Base-by-base conservation (phyloP, 2,113 vertebrate species). In the Taxidea taxus region DNA sequence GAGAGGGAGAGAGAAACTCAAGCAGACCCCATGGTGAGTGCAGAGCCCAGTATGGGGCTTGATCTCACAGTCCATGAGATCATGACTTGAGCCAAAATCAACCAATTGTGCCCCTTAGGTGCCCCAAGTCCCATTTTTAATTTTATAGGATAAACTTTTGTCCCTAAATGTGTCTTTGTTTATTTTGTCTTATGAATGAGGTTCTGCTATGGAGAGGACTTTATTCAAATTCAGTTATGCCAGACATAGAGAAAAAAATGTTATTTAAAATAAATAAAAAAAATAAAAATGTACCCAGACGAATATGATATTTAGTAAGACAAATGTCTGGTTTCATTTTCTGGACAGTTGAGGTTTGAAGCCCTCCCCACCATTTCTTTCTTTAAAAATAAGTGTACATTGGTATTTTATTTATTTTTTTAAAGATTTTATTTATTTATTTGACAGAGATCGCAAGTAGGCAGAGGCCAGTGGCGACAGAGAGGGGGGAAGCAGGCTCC, bases 321-420 rank as follows among this genome's bases (percentile, higher is more conserved):
- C 64, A 87, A 86, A 6, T 60, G 56, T 83, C 75, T 51, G 16
- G 54, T 97, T 94, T 87, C 49, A 18, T 90, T 94, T 87, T 85
- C 49, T 62, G 15, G 39, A 42, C 21, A 54, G 3, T 23, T 64
- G n/a, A 72, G 18, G 12, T 90, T 81, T 87, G 6, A 68, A 80
- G 18, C 31, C 29, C 31, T 12, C 2, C 23, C 16, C 6, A 1
- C 14, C 2, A 15, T 13, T 66, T 72, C 49, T 49, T 80, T 42
- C 64, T 91, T 96, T 51, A 62, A 94, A 89, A 87, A 86, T 92
- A 85, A 94, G 34, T 87, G n/a, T 18, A 21, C 16, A 58, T 4
- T 82, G 77, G 56, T 47, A 64, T 97, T 92, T 95, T 81, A 66
- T n/a, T n/a, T n/a, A n/a, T n/a, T n/a, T n/a, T n/a, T n/a, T n/a